Percentiles rank a stretch among this genome's conserved stretches.
Evolutionary conservation across 64 coral and sea anemone species (phyloP).

Genomic region (Stichodactyla helianthus): DNA sequence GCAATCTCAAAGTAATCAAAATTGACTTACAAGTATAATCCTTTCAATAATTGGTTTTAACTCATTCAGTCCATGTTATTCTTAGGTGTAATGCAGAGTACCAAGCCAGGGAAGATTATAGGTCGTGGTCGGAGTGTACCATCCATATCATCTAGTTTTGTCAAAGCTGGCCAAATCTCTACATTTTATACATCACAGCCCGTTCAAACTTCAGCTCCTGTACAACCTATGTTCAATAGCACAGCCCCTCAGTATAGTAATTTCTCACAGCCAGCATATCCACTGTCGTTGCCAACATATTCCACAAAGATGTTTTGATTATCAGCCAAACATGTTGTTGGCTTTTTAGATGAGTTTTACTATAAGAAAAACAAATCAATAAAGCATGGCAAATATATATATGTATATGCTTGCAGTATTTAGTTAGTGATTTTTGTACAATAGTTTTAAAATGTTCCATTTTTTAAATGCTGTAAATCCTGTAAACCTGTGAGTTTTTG

Average conservation of each 20-base stretch:
- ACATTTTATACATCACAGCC: not conserved
- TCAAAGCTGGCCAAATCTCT: not conserved
- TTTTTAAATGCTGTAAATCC: too few species aligned
- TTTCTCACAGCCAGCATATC: not conserved
- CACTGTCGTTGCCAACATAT: not conserved
- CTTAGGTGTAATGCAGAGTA: too few species aligned
- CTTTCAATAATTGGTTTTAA: not conserved
- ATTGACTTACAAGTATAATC: not conserved
- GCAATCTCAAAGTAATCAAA: too few species aligned
- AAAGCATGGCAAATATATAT: too few species aligned
- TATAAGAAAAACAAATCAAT: not conserved
- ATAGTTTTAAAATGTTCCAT: too few species aligned
- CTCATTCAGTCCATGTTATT: too few species aligned
- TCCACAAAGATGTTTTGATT: not conserved
- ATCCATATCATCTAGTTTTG: slow-evolving; percentile 35
- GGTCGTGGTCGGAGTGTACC: slow-evolving; percentile 17
- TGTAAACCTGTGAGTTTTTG: too few species aligned
- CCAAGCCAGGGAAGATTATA: not conserved
- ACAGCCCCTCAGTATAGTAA: not conserved
- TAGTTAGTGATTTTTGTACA: too few species aligned
- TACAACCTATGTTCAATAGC: not conserved
- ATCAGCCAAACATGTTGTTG: not conserved
- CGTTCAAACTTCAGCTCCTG: not conserved
- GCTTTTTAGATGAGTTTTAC: not conserved
- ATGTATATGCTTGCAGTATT: too few species aligned